These are phyloP conservation scores for Procavia capensis DNA, from an alignment of 2,113 vertebrate genomes.

Conservation along the genomic window DNA sequence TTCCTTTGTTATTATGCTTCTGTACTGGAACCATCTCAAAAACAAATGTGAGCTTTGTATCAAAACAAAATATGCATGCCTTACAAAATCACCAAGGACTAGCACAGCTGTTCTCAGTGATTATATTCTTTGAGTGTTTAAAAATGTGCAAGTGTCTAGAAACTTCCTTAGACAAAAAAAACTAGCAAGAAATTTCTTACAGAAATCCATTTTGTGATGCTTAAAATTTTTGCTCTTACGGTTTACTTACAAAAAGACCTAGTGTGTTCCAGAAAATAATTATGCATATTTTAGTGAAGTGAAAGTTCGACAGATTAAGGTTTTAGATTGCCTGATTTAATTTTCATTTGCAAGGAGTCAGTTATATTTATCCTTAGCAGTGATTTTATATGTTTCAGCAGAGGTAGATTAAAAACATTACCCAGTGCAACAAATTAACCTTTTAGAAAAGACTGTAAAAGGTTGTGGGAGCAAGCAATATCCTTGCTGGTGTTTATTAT, in stretches of 20 bases:
- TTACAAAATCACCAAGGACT: slow-evolving; percentile 14
- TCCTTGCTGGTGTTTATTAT: not conserved
- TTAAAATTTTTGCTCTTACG: slow-evolving; percentile 10
- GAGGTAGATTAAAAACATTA: slow-evolving; percentile 29
- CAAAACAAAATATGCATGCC: slow-evolving; percentile 46
- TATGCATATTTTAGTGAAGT: slow-evolving; percentile 41
- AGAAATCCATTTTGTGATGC: slow-evolving; percentile 7
- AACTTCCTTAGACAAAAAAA: not conserved
- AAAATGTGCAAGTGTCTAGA: not conserved
- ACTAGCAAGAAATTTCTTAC: not conserved
- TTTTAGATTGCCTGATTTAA: not conserved
- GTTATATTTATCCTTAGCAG: slow-evolving; percentile 38
- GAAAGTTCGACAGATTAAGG: not conserved
- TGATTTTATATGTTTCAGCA: slow-evolving; percentile 38
- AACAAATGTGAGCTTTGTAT: slow-evolving; percentile 20
- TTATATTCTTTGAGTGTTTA: slow-evolving; percentile 3
- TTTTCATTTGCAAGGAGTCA: slow-evolving; percentile 43
- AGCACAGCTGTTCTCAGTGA: not conserved
- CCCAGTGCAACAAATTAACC: not conserved
- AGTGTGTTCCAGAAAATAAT: slow-evolving; percentile 44
- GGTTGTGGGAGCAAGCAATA: not conserved
- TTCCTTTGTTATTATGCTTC: not conserved
- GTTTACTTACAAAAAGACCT: slow-evolving; percentile 49
- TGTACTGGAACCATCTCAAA: not conserved
- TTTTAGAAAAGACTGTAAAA: not conserved